Base-by-base conservation (phyloP, 2,888 invertebrate species). In the Trissolcus japonicus region DNA sequence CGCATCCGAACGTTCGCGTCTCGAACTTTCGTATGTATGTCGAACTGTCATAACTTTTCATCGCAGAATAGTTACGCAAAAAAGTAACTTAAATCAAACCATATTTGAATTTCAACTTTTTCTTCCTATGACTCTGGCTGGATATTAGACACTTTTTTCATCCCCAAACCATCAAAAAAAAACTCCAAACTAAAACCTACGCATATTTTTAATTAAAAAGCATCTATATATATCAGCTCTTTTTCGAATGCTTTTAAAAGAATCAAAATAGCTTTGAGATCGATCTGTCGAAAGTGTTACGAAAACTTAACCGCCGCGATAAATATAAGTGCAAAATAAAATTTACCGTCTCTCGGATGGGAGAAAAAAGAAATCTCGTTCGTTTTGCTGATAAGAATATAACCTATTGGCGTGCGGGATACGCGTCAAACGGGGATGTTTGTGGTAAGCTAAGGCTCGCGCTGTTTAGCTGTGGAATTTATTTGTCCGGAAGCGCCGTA, bases 401-500 rank as follows among this genome's bases (percentile, higher is more conserved):
- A 50, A 74, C 67, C 62, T 56, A 74, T 55, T 62, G 51, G 43
- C 50, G 41, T 19, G 35, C 25, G 59, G 11, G 35, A 35, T 46
- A 16, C 53, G 43, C 59, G 72, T 61, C 54, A 69, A 59, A 50
- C 21, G 59, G 41, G 54, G 14, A 40, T 59, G 19, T 54, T 60
- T 46, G 55, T 17, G 43, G 54, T 21, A 29, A 25, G 17, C n/a
- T 14, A 11, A 14, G 13, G 61, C 43, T 25, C 57, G 62, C 29
- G 53, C 46, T 66, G 65, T 72, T 77, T 73, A 63, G 68, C 35
- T 51, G 21, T 40, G 68, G 73, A 77, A 77, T 77, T 77, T 77
- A 73, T 77, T 68, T 77, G 68, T 71, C 68, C 77, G 68, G 77
- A 77, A 68, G 65, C 56, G 46, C 14, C 60, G 55, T 72, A 50